Conservation (phyloP, 2,888 invertebrate genomes). For the Trissolcus brochymenae region DNA sequence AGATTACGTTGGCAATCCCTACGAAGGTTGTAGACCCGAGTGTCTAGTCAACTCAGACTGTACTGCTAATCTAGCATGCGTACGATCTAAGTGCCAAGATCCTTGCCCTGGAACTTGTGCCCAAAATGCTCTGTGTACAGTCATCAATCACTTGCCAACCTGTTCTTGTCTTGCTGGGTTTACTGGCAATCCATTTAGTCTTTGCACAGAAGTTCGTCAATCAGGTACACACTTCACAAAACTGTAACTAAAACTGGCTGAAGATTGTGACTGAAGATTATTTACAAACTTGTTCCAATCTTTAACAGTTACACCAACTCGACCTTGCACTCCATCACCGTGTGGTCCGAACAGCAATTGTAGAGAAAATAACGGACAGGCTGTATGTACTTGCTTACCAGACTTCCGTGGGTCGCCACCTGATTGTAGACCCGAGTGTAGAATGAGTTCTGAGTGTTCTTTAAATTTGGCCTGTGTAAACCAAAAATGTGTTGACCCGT, state of each 20-base stretch:
- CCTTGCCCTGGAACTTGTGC: constrained; percentile 71
- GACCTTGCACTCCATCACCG: constrained; percentile 82
- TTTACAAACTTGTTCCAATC: not conserved
- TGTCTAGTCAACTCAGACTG: constrained; percentile 77
- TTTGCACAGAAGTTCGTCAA: constrained; percentile 13
- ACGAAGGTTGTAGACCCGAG: constrained; percentile 70
- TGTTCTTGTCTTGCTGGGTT: constrained; percentile 79
- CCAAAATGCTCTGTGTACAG: constrained; percentile 78
- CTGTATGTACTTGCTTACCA: constrained; percentile 81
- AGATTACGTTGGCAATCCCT: constrained; percentile 75
- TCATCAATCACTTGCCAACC: constrained; percentile 77
- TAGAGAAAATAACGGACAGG: constrained; percentile 81
- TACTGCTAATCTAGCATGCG: constrained; percentile 70
- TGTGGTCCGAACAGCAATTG: constrained; percentile 84
- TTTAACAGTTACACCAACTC: constrained; percentile 11
- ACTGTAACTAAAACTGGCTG: not conserved
- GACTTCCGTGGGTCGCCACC: constrained; percentile 83
- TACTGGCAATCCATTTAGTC: constrained; percentile 80
- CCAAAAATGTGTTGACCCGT: constrained; percentile 83
- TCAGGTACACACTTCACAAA: constrained; percentile 6
- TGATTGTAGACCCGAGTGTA: constrained; percentile 79
- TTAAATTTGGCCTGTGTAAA: constrained; percentile 85
- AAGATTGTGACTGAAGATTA: too few species aligned
- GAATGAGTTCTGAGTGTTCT: constrained; percentile 84
- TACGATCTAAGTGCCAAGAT: constrained; percentile 37